Conservation (phyloP, 2,113 vertebrate species). For the Catharus fuscescens region DNA sequence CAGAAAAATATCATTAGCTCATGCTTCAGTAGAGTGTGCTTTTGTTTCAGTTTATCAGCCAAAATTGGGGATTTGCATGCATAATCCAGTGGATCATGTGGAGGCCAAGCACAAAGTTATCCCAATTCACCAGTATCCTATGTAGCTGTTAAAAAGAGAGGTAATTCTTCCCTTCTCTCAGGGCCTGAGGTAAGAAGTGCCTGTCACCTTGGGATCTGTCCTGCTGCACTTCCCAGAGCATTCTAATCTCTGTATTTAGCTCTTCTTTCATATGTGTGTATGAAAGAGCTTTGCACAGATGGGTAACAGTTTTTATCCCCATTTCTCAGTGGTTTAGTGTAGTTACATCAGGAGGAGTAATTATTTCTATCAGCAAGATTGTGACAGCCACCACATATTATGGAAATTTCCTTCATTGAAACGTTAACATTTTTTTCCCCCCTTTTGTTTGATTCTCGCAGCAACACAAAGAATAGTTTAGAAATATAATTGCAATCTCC, state of each 20-base stretch:
- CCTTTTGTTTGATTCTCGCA: constrained; percentile 28
- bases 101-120: background rate
- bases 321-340: constrained; percentile 12
- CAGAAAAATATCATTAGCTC: background rate
- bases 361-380: constrained; percentile 69
- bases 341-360: constrained; percentile 35
- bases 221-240: background rate
- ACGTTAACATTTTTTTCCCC: background rate
- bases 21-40: background rate
- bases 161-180: background rate
- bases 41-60: constrained; percentile 14
- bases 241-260: background rate
- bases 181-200: background rate
- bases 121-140: background rate
- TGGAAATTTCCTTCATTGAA: constrained; percentile 52
- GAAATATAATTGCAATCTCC: constrained; percentile 42
- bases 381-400: constrained; percentile 64
- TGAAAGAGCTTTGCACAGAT: constrained; percentile 25
- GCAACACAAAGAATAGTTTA: constrained; percentile 36
- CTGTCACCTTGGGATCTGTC: background rate
- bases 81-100: background rate
- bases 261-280: background rate
- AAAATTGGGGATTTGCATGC: background rate
- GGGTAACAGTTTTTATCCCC: background rate
- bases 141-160: background rate